Evolutionary conservation across 2,113 vertebrate genomes (phyloP).

Genomic region (Plotosus lineatus): DNA sequence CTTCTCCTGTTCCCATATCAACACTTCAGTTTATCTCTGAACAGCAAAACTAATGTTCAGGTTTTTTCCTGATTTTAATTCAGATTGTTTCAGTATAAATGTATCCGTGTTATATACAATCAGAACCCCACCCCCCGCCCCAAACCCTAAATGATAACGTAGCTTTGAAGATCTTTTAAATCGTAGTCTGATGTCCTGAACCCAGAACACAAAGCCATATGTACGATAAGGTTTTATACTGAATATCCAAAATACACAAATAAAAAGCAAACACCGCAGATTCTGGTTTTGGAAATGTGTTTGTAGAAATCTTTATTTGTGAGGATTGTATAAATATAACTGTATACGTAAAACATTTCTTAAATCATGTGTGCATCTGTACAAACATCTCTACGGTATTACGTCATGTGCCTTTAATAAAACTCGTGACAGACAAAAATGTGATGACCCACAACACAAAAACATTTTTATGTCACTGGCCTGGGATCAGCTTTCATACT

Average conservation of each 20-base stretch:
- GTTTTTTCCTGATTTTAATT: background rate
- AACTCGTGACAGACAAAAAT: constrained; percentile 17
- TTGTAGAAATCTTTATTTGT: constrained; percentile 75
- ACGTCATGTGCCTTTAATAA: constrained; percentile 38
- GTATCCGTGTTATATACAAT: background rate
- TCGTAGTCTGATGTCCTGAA: background rate
- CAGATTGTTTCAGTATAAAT: background rate
- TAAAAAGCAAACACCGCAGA: constrained; percentile 29
- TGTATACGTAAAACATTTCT: constrained; percentile 70
- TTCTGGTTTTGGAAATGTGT: constrained; percentile 18
- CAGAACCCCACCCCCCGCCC: too few species aligned
- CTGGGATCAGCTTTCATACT: constrained; percentile 11
- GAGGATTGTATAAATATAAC: constrained; percentile 73
- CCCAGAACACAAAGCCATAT: constrained; percentile 57
- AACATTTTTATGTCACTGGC: background rate
- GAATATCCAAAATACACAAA: constrained; percentile 31
- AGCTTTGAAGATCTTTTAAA: background rate
- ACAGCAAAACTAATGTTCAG: background rate
- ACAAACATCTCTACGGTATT: constrained; percentile 60
- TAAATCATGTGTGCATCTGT: constrained; percentile 61
- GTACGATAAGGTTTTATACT: constrained; percentile 61
- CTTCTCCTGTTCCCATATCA: background rate
- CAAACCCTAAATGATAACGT: background rate
- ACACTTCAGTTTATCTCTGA: background rate
- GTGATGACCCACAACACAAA: background rate